Evolutionary conservation across 2,113 vertebrate genomes (phyloP).

Genomic region (Garra rufa): DNA sequence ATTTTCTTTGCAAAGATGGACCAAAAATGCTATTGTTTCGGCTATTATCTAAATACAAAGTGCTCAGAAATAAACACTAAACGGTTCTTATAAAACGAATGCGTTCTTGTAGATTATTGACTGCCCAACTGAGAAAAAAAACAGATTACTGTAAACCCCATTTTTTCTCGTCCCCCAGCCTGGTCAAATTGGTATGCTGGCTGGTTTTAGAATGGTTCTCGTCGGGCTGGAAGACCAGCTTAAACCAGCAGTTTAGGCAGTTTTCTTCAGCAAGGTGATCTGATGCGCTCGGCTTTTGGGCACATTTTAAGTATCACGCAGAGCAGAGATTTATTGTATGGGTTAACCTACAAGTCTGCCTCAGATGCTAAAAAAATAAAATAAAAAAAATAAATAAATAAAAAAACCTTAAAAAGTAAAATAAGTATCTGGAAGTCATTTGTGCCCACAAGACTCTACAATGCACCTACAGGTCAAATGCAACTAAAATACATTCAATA

Average conservation of each 20-base stretch:
- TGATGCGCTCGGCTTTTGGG: not conserved
- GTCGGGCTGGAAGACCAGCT: not conserved
- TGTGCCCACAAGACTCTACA: not conserved
- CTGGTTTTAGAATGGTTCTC: not conserved
- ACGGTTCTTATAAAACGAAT: not conserved
- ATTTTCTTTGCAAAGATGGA: conserved; percentile 38
- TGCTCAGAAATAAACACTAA: not conserved
- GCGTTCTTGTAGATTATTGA: not conserved
- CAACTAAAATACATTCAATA: not conserved
- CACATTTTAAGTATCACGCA: not conserved
- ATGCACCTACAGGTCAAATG: not conserved
- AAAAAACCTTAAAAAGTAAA: too few relatives aligned
- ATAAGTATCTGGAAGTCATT: not conserved
- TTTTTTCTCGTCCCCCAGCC: not conserved
- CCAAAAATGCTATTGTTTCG: not conserved
- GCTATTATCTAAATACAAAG: not conserved
- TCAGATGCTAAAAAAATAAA: not conserved
- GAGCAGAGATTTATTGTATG: not conserved
- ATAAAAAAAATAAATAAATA: too few relatives aligned
- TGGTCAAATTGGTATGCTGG: not conserved
- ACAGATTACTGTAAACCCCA: not conserved
- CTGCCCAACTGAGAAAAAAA: not conserved
- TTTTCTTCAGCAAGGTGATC: not conserved
- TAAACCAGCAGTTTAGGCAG: not conserved
- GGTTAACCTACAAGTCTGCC: not conserved